These are phyloP conservation scores for Endotricha flammealis DNA, from an alignment of 2,888 invertebrate species.

Conservation along the genomic window DNA sequence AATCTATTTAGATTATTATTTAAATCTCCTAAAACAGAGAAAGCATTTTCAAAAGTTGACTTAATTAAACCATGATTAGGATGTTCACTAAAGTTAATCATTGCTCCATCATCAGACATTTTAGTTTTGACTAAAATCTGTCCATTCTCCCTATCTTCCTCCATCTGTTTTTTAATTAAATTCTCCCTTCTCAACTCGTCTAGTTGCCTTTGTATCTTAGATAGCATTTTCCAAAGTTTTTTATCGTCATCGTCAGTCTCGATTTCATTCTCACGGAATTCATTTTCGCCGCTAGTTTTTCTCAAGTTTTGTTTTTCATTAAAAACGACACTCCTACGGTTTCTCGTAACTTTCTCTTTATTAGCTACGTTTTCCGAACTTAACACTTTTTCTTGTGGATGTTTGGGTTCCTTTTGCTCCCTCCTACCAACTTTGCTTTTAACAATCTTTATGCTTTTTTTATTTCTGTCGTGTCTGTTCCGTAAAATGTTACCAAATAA, in stretches of 20 bases:
- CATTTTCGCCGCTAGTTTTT: slow-evolving; percentile 22
- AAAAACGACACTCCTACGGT: slow-evolving; percentile 19
- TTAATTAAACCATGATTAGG: slow-evolving; percentile 42
- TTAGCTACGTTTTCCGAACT: slow-evolving; percentile 17
- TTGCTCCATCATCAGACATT: slow-evolving; percentile 36
- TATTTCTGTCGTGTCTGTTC: slow-evolving; percentile 22
- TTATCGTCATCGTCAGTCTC: slow-evolving; percentile 30
- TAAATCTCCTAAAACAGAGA: slow-evolving; percentile 48
- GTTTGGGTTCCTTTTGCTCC: slow-evolving; percentile 18
- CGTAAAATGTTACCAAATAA: slow-evolving; percentile 29
- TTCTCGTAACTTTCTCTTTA: slow-evolving; percentile 17
- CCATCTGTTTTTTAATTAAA: slow-evolving; percentile 19
- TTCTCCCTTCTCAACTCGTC: slow-evolving; percentile 34
- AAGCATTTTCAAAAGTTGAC: slow-evolving; percentile 44
- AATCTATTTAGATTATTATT: slow-evolving; percentile 54
- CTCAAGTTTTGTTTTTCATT: slow-evolving; percentile 17
- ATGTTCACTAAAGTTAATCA: slow-evolving; percentile 37
- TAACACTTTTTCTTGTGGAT: slow-evolving; percentile 13
- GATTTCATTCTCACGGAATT: slow-evolving; percentile 42
- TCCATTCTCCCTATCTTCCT: slow-evolving; percentile 23
- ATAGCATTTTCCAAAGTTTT: slow-evolving; percentile 42
- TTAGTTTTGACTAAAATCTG: slow-evolving; percentile 39
- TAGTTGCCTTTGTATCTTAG: slow-evolving; percentile 42
- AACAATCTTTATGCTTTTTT: slow-evolving; percentile 11
- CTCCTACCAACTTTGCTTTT: slow-evolving; percentile 14